Percentiles rank a stretch among this genome's conserved stretches.
These are phyloP conservation scores for Onychorhynchus coronatus DNA, from an alignment of 2,113 vertebrate genomes.

Conservation along the genomic window DNA sequence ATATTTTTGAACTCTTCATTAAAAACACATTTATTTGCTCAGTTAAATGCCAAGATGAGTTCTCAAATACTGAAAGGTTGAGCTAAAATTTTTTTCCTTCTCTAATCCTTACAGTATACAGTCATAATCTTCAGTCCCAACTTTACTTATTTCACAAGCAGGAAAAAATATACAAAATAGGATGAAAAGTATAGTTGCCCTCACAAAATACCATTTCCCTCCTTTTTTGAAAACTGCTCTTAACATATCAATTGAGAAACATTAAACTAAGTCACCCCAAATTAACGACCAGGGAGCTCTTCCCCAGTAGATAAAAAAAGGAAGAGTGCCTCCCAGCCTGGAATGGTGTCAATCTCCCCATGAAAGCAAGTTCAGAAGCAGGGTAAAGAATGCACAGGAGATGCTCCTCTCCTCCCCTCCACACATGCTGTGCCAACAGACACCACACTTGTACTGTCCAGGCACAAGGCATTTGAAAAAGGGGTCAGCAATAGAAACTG, in stretches of 20 bases:
- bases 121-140: background rate
- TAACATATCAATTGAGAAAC: background rate
- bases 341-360: background rate
- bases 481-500: background rate
- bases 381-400: background rate
- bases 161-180: background rate
- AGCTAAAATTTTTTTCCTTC: background rate
- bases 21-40: constrained; percentile 58
- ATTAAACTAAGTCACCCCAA: background rate
- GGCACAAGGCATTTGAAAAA: background rate
- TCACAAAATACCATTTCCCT: background rate
- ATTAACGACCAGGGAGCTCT: background rate
- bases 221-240: background rate
- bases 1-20: constrained; percentile 42
- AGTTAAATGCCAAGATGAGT: constrained; percentile 32
- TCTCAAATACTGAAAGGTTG: constrained; percentile 10
- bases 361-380: background rate
- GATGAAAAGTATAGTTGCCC: background rate
- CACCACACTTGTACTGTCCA: background rate
- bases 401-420: background rate
- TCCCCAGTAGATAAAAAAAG: background rate
- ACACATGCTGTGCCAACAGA: background rate
- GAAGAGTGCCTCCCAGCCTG: background rate
- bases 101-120: background rate
- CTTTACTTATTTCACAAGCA: background rate